Evolutionary conservation across 2,113 vertebrate genomes (phyloP).

Genomic region (Gasterosteus nipponicus): DNA sequence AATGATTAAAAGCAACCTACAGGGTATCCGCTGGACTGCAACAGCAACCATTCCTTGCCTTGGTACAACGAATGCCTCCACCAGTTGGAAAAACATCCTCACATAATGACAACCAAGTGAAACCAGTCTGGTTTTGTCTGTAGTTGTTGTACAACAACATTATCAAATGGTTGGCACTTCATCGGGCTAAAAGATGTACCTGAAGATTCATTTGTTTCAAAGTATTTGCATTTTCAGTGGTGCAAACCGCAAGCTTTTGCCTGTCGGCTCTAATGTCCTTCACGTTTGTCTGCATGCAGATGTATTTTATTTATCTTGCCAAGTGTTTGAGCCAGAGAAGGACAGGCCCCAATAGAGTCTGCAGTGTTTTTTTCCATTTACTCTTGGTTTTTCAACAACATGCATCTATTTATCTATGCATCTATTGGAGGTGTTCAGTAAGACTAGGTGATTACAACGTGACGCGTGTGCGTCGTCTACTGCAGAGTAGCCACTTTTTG

Average conservation of each 20-base stretch:
- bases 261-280: neutral
- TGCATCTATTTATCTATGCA: neutral
- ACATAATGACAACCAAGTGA: neutral
- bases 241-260: neutral
- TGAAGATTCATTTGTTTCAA: neutral
- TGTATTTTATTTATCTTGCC: neutral
- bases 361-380: neutral
- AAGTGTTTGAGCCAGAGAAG: neutral
- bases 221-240: neutral
- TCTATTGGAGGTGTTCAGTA: neutral
- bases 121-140: neutral
- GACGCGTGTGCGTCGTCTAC: conserved; percentile 21
- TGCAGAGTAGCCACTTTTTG: neutral
- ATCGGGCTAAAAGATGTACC: neutral
- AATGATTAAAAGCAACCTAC: neutral
- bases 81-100: neutral
- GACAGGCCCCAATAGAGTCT: neutral
- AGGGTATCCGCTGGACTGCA: too few species aligned
- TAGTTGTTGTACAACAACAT: neutral
- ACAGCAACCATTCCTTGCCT: neutral
- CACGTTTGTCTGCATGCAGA: neutral
- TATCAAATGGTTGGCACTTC: too few species aligned
- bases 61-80: neutral
- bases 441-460: conserved; percentile 14
- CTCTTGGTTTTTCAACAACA: neutral